Conservation (phyloP, 2,113 vertebrate species). For the Coturnix japonica region DNA sequence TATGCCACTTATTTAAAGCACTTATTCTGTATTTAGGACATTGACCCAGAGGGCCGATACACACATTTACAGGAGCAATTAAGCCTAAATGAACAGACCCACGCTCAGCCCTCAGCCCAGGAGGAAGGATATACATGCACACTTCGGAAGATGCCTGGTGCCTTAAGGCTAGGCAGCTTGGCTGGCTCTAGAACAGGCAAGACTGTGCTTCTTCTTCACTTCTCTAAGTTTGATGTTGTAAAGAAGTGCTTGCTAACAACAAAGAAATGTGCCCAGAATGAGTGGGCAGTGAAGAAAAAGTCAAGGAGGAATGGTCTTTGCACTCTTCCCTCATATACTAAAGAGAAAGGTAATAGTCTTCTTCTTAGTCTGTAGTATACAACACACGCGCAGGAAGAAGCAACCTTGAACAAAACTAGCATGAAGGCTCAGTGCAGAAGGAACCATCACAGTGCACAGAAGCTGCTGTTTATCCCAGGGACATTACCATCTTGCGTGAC, state of each 20-base stretch:
- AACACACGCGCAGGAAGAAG: background rate
- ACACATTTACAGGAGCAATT: background rate
- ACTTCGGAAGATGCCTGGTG: background rate
- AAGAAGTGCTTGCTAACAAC: background rate
- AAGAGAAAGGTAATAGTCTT: background rate
- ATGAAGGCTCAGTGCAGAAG: background rate
- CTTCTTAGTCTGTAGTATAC: background rate
- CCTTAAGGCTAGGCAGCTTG: background rate
- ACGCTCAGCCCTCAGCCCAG: background rate
- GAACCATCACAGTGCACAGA: background rate
- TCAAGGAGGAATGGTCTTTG: background rate
- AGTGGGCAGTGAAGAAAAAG: background rate
- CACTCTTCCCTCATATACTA: background rate
- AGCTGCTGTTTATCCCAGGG: background rate
- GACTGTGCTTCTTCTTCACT: background rate
- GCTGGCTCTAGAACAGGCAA: background rate
- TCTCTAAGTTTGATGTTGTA: background rate
- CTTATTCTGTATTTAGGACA: background rate
- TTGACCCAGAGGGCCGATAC: background rate
- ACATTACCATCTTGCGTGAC: background rate
- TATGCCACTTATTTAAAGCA: background rate
- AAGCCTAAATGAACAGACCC: background rate
- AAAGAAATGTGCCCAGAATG: background rate
- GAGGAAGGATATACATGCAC: background rate
- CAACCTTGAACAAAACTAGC: background rate